Base-by-base conservation (phyloP, 2,113 vertebrate genomes). In the Siniperca knerii region DNA sequence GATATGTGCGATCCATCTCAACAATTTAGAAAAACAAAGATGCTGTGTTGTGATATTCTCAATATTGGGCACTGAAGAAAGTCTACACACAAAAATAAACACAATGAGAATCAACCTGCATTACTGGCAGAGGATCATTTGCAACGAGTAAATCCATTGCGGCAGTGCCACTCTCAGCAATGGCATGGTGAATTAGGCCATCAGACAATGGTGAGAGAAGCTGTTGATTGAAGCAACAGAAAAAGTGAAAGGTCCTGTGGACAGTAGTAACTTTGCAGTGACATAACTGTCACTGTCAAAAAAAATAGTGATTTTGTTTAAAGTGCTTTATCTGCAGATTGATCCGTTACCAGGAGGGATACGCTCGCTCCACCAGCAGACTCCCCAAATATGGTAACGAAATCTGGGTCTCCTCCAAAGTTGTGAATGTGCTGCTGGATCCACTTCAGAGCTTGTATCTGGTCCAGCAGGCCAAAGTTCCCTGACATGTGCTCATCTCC, bases 381-480 rank as follows among this genome's bases (percentile, higher is more conserved):
- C 83, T 97, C 95, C 42, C 98, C 98, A 91, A 96, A 96, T 42
- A 98, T 95, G 12, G 98, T 98, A 25, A 98, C 96, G 0, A 89
- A 96, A 78, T 82, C 84, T 42, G 97, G 96, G 87, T 98, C 88
- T 79, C 97, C 98, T 88, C 97, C 97, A 87, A 98, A 98, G 86
- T 91, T 92, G 29, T 92, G 81, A 48, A 98, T 98, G 80, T 98
- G 97, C 85, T 97, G 92, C 90, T 97, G 97, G 73, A 97, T 82
- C 97, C 97, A 99, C 16, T 2, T 95, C 77, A 98, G 96, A 2
- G 97, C 97, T 6, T 96, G 93, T 12, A 99, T 75, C 93, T 99
- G 98, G 86, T 98, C 98, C 81, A 98, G 80, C 60, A 97, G 90
- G 0, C 97, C 98, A 91, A 95, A 96, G 95, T 99, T 99, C 1